These are phyloP conservation scores for Cartodere bifasciata DNA, from an alignment of 2,888 invertebrate genomes.

Conservation along the genomic window DNA sequence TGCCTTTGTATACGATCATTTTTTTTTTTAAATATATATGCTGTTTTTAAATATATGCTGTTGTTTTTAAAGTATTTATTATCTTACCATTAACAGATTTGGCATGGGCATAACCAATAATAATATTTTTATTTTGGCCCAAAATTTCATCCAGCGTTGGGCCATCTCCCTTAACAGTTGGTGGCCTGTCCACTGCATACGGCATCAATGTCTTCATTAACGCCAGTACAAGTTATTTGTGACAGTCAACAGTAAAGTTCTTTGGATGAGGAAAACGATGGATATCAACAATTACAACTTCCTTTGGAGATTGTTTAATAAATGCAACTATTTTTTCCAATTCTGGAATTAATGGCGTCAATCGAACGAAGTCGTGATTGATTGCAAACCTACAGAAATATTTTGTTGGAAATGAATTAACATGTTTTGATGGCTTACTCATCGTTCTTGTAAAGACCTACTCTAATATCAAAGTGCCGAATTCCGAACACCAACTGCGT, in stretches of 20 bases:
- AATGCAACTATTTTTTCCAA: slow-evolving; percentile 31
- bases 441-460: slow-evolving; percentile 37
- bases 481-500: slow-evolving; percentile 47
- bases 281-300: slow-evolving; percentile 61
- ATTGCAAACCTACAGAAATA: slow-evolving; percentile 10
- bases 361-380: slow-evolving; percentile 10
- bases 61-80: too few relatives aligned
- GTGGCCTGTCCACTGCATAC: too few relatives aligned
- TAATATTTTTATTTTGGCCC: slow-evolving; percentile 38
- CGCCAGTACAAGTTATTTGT: too few relatives aligned
- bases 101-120: slow-evolving; percentile 48
- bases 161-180: too few relatives aligned
- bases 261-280: slow-evolving; percentile 49
- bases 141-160: slow-evolving; percentile 47
- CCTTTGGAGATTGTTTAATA: slow-evolving; percentile 45
- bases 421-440: slow-evolving; percentile 4
- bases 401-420: slow-evolving; percentile 3
- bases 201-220: too few relatives aligned
- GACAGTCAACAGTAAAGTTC: too few relatives aligned
- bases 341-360: slow-evolving; percentile 11
- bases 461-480: slow-evolving; percentile 46
- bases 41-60: too few relatives aligned
- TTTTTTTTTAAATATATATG: too few relatives aligned
- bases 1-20: too few relatives aligned
- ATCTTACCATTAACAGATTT: too few relatives aligned